Evolutionary conservation across 2,797 vertebrate species (phyloP).

Genomic region (Heteromormyrus szaboi): DNA sequence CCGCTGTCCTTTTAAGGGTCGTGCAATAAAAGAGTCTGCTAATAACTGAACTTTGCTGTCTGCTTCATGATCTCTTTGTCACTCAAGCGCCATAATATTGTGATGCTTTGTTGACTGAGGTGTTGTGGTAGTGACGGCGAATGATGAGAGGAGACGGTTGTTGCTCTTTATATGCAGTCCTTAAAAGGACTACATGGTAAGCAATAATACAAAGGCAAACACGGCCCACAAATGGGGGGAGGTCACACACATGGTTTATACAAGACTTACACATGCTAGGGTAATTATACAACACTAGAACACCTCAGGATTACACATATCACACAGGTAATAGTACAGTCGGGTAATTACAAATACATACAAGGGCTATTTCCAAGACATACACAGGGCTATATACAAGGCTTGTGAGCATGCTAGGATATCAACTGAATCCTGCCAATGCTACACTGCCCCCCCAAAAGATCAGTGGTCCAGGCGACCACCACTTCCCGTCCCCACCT

Average conservation of each 20-base stretch:
- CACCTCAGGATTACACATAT: neutral
- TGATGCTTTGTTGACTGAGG: neutral
- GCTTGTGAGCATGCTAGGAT: neutral
- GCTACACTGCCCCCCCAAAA: neutral
- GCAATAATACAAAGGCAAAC: neutral
- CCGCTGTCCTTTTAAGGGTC: neutral
- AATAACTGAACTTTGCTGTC: neutral
- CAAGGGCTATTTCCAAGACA: neutral
- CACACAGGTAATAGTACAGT: neutral
- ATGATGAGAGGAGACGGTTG: neutral
- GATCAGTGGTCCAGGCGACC: neutral
- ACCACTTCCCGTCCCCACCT: neutral
- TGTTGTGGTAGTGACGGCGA: neutral
- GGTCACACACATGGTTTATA: neutral
- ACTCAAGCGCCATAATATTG: neutral
- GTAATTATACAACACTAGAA: neutral
- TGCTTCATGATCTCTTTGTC: neutral
- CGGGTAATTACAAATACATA: neutral
- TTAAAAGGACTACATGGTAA: neutral
- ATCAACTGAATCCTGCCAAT: neutral
- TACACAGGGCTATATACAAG: neutral
- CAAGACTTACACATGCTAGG: neutral
- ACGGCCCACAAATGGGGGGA: neutral
- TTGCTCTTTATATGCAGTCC: neutral
- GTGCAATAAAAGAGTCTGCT: neutral